Evolutionary conservation across 2,888 invertebrate species (phyloP), one percentile per base, ranked within the genome.

Genomic region (Xanthorhoe designata): DNA sequence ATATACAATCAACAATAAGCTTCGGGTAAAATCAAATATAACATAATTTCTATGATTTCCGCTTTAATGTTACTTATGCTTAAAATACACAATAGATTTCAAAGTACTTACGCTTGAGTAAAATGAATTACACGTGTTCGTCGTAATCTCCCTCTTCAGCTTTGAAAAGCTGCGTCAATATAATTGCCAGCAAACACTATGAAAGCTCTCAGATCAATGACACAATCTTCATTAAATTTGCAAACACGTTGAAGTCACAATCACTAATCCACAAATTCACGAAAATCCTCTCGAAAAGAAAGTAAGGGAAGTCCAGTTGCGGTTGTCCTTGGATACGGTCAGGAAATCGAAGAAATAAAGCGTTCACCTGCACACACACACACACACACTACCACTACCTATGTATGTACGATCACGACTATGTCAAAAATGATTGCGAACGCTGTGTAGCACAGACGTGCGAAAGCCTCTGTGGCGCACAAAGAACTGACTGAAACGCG

Each of bases 401-500:
- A 81, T 78, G 83, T 75, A 64, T 83, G 78, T 79, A 79, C 80
- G 81, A 80, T 81, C 85, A 88, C 90, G 86, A 84, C 76, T 84
- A 77, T 81, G 78, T 82, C 81, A 80, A 80, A 85, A 81, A 80
- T 82, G 78, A 81, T 83, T 82, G 80, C 79, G 76, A 83, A 82
- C 81, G 82, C 79, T 75, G 71, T 78, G 76, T 77, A 71, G 79
- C 80, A 85, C 85, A 78, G 70, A 90, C 92, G 89, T 91, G 83
- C 84, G 77, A 84, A 80, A 87, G 80, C 84, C 82, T 84, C 88
- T 80, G 82, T 84, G 84, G 89, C 90, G 88, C 91, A 92, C 92
- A 93, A 91, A 93, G 92, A 91, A 94, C 93, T 93, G 90, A 92
- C 92, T 92, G 90, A 91, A 86, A 85, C 85, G 88, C 88, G 90